phyloP scores from a whole-genome alignment of 2,888 invertebrate genomes.

The Hydropsyche betteni region DNA sequence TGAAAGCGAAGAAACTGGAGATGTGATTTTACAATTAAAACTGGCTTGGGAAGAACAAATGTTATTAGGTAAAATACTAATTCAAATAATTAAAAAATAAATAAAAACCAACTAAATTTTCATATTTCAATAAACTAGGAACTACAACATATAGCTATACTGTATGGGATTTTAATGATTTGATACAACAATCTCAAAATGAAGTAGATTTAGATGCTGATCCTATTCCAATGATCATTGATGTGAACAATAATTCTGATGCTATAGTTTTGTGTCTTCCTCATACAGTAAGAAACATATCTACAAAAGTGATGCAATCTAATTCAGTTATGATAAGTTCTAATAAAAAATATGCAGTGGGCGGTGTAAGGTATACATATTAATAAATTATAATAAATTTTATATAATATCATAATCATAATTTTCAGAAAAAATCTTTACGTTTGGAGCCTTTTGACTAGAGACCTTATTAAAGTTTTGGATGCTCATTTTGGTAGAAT shows the following conservation, averaged over 20 bases:
- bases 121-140: constrained; percentile 56
- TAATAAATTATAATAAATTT: background rate
- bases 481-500: constrained; percentile 98
- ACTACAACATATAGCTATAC: constrained; percentile 86
- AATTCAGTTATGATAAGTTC: constrained; percentile 94
- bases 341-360: constrained; percentile 90
- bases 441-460: constrained; percentile 88
- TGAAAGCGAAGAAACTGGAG: constrained; percentile 75
- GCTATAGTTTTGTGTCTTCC: constrained; percentile 78
- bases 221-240: constrained; percentile 40
- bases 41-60: constrained; percentile 83
- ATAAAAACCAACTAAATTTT: background rate
- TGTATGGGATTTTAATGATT: constrained; percentile 78
- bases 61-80: constrained; percentile 71
- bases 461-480: constrained; percentile 86
- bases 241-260: constrained; percentile 55
- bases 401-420: background rate
- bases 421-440: constrained; percentile 84
- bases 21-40: constrained; percentile 82
- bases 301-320: constrained; percentile 88
- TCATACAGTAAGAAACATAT: constrained; percentile 91
- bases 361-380: constrained; percentile 78
- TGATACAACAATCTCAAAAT: constrained; percentile 58
- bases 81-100: background rate
- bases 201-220: constrained; percentile 54